Base-by-base conservation (phyloP, 2,113 vertebrate species). In the Labrus mixtus region DNA sequence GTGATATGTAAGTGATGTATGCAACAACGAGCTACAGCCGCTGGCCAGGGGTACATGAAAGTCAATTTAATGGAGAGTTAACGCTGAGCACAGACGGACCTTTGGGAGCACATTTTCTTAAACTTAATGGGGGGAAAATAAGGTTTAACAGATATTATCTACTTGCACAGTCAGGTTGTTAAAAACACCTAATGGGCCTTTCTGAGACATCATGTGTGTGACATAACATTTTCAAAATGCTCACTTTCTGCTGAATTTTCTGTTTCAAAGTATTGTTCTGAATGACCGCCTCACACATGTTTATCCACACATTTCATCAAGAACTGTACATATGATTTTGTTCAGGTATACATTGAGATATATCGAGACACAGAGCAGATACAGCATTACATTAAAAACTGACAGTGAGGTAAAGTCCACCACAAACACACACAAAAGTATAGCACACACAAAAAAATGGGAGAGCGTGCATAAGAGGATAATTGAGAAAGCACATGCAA, bases 391-490 rank as follows among this genome's bases (percentile, higher is more conserved):
- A 86, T 43, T 66, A 63, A 86, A 87, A 75, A 84, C 76, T 78
- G 56, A 89, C 50, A 51, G 60, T 59, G 58, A 73, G 57, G 55
- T 45, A 70, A 2, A 54, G 75, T 76, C 78, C 69, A 73, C 50
- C 19, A 76, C 60, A 75, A 45, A 68, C 19, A 58, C 77, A 78
- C 68, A 73, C 43, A 76, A 64, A 86, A 36, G 45, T 33, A 73
- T 67, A 61, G 43, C 59, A 84, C 72, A 88, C 69, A 89, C 74
- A 56, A 78, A 56, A 78, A 83, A 74, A 72, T 79, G 64, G 87
- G 48, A 90, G 46, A 53, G 86, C 94, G 94, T 93, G 93, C 94
- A 91, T 43, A 65, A 71, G 72, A 90, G 51, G 66, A 65, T 63
- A 59, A 67, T 73, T 87, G 64, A 82, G 77, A 82, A 83, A 71